phyloP scores from a whole-genome alignment of 2,888 invertebrate species.

The Apodemia hepburni region DNA sequence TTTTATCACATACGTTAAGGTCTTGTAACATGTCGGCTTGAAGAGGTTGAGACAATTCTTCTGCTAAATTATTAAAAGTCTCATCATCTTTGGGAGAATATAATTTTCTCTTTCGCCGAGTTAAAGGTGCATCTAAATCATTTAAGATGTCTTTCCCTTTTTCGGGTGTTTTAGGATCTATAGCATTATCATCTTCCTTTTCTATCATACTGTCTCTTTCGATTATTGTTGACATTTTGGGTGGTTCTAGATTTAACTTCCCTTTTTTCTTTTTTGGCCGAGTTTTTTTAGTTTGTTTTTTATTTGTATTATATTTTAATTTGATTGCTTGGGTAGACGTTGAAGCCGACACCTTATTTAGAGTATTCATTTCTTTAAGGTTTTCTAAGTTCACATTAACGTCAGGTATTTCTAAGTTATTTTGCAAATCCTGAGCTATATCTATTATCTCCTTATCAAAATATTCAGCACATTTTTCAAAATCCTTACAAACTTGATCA shows the following conservation, averaged over 20 bases:
- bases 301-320: slow-evolving; percentile 35
- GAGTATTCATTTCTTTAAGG: slow-evolving; percentile 22
- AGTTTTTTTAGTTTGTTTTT: slow-evolving; percentile 29
- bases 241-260: slow-evolving; percentile 32
- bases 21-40: not conserved
- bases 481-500: slow-evolving; percentile 52
- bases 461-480: slow-evolving; percentile 46
- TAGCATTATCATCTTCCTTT: slow-evolving; percentile 21
- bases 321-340: slow-evolving; percentile 31
- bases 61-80: slow-evolving; percentile 27
- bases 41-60: not conserved
- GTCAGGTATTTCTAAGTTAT: not conserved
- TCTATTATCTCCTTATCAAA: slow-evolving; percentile 32
- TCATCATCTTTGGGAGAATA: slow-evolving; percentile 59
- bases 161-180: slow-evolving; percentile 21
- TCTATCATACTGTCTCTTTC: slow-evolving; percentile 38
- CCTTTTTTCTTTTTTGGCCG: slow-evolving; percentile 33
- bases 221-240: slow-evolving; percentile 43
- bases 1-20: slow-evolving; percentile 34
- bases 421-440: not conserved
- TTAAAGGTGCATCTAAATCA: slow-evolving; percentile 29
- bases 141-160: not conserved
- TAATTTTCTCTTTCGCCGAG: slow-evolving; percentile 55
- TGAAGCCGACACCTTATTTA: not conserved
- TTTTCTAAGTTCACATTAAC: not conserved